These are phyloP conservation scores for Typhlichthys eigenmanni DNA, from an alignment of 2,797 vertebrate species.

Conservation along the genomic window DNA sequence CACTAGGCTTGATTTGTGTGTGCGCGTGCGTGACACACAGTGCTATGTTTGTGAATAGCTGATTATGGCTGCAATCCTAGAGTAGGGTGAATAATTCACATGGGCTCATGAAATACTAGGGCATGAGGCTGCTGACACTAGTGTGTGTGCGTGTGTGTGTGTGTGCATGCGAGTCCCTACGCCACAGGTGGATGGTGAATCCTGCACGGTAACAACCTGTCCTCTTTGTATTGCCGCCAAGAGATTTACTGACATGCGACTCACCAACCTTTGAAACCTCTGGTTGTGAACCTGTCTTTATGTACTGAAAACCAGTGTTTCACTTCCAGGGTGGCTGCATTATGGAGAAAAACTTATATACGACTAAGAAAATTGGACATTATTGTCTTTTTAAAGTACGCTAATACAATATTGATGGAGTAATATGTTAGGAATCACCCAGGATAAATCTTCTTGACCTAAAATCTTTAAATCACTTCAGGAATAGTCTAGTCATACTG, in stretches of 20 bases:
- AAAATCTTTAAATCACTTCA: no score
- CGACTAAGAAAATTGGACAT: no score
- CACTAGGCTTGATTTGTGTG: constrained; percentile 21
- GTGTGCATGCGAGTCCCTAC: constrained; percentile 5
- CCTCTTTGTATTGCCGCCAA: constrained; percentile 23
- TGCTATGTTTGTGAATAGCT: constrained; percentile 67
- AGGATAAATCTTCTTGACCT: no score
- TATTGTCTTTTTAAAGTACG: no score
- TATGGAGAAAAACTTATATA: no score
- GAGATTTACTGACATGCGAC: constrained; percentile 27
- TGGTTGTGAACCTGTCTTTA: constrained; percentile 13
- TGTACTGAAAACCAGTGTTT: not conserved
- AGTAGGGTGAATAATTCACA: constrained; percentile 74
- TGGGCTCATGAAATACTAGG: constrained; percentile 65
- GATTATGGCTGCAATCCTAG: constrained; percentile 53
- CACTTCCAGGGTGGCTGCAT: no score
- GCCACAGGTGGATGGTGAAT: constrained; percentile 43
- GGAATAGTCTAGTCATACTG: no score
- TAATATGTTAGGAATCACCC: no score
- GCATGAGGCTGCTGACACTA: constrained; percentile 29
- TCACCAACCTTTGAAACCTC: constrained; percentile 21
- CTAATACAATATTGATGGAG: no score
- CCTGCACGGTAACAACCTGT: constrained; percentile 18
- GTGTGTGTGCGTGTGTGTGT: constrained; percentile 13
- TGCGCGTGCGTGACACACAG: constrained; percentile 43